phyloP scores from a whole-genome alignment of 2,797 vertebrate genomes.

The Phrynocephalus guinanensis region DNA sequence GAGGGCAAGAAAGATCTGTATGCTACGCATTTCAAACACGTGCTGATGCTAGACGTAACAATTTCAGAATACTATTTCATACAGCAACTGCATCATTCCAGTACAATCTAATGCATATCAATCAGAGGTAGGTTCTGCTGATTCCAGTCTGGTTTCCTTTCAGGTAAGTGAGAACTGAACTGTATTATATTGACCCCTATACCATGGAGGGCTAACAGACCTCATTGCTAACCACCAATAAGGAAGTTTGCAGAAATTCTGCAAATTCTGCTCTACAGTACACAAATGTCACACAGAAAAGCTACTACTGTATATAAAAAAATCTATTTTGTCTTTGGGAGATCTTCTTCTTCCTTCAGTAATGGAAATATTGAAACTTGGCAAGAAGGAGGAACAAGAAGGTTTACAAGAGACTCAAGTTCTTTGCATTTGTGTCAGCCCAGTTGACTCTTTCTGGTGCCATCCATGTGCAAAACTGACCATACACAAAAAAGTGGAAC shows the following conservation, averaged over 20 bases:
- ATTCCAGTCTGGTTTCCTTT: background rate
- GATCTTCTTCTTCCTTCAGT: background rate
- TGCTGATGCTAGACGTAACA: too few species aligned
- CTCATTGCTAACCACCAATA: background rate
- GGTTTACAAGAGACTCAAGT: background rate
- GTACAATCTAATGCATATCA: background rate
- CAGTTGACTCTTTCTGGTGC: background rate
- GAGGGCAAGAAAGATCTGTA: background rate
- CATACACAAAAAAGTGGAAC: background rate
- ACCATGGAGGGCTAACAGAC: background rate
- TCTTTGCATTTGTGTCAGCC: background rate
- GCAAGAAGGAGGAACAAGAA: background rate
- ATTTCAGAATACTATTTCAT: background rate
- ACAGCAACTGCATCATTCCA: background rate
- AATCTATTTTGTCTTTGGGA: background rate
- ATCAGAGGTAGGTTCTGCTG: background rate
- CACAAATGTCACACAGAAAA: background rate
- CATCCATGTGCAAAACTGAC: background rate
- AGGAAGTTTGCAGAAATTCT: background rate
- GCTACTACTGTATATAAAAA: too few species aligned
- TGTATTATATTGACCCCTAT: too few species aligned
- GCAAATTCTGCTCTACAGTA: too few species aligned
- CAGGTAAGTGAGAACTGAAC: background rate
- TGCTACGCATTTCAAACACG: too few species aligned
- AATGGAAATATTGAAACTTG: background rate